Conservation (phyloP, 1,140 invertebrate species). For the Parasteatoda tepidariorum region DNA sequence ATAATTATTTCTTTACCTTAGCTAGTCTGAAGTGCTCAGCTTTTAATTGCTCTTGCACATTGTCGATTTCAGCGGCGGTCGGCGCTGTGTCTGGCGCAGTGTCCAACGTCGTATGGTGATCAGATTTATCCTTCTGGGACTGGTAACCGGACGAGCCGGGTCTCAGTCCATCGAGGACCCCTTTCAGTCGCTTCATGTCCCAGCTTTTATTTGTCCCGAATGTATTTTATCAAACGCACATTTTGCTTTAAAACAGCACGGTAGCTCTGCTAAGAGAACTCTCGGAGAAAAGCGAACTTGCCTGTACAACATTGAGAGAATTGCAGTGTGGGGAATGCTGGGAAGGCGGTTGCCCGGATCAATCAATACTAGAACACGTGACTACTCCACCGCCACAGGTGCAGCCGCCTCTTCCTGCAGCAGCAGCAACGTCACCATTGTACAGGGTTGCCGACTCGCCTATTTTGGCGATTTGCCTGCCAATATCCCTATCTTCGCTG, state of each 20-base stretch:
- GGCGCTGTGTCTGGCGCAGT: constrained; percentile 72
- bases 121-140: constrained; percentile 62
- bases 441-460: constrained; percentile 3
- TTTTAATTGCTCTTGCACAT: constrained; percentile 85
- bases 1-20: constrained; percentile 78
- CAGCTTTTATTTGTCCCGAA: neutral
- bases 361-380: constrained; percentile 54
- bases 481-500: neutral
- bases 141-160: constrained; percentile 82
- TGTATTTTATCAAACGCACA: neutral
- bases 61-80: constrained; percentile 34
- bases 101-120: constrained; percentile 41
- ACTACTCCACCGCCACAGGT: constrained; percentile 53
- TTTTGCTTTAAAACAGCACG: neutral
- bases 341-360: constrained; percentile 45
- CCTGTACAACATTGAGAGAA: constrained; percentile 21
- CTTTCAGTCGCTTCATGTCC: constrained; percentile 65
- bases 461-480: constrained; percentile 25
- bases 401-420: constrained; percentile 30
- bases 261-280: neutral
- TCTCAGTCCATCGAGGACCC: constrained; percentile 91
- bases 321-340: constrained; percentile 36
- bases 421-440: constrained; percentile 27
- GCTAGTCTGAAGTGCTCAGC: constrained; percentile 89
- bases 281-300: neutral